These are phyloP conservation scores for Hybos culiciformis DNA, from an alignment of 2,888 invertebrate species.

Conservation along the genomic window DNA sequence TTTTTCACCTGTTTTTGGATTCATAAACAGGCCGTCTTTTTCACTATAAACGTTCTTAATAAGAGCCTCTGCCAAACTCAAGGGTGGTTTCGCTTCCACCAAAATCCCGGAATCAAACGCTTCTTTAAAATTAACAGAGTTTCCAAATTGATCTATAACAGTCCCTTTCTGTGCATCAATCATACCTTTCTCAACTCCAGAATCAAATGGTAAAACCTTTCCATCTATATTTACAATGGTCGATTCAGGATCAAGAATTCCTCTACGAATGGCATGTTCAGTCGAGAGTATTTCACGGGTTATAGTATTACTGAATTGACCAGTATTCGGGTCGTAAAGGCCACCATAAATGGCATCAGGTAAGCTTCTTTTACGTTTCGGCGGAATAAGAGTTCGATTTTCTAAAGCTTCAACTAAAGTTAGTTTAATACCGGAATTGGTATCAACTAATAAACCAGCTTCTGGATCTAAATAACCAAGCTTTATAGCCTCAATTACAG, in stretches of 20 bases:
- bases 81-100: constrained; percentile 66
- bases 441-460: constrained; percentile 66
- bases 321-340: constrained; percentile 73
- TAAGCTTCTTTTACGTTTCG: constrained; percentile 68
- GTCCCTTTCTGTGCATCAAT: constrained; percentile 63
- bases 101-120: constrained; percentile 73
- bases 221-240: constrained; percentile 75
- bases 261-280: constrained; percentile 70
- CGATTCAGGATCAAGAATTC: constrained; percentile 70
- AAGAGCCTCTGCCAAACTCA: constrained; percentile 68
- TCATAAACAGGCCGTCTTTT: constrained; percentile 65
- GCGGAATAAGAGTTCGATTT: constrained; percentile 65
- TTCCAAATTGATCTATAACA: constrained; percentile 45
- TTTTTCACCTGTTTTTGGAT: constrained; percentile 64
- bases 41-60: constrained; percentile 68
- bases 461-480: constrained; percentile 63
- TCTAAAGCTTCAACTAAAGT: constrained; percentile 73
- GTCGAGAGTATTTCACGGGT: constrained; percentile 68
- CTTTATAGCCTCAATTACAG: constrained; percentile 64
- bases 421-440: constrained; percentile 55
- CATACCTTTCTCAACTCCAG: constrained; percentile 63
- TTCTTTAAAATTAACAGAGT: constrained; percentile 63
- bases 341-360: constrained; percentile 86
- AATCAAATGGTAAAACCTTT: constrained; percentile 66
- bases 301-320: constrained; percentile 65